phyloP scores from a whole-genome alignment of 1,140 invertebrate genomes.

The Dryas iulia region DNA sequence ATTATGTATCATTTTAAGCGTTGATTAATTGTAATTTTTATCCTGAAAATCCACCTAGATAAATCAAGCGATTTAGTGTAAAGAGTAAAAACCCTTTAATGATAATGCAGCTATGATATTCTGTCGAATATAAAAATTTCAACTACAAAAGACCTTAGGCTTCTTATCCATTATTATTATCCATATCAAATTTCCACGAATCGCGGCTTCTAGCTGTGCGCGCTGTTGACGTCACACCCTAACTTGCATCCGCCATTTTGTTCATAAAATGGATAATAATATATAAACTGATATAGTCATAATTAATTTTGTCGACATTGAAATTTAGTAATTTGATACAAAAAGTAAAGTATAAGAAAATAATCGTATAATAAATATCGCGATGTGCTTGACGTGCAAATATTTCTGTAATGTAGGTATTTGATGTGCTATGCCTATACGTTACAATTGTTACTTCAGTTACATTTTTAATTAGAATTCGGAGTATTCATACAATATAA shows the following conservation, averaged over 20 bases:
- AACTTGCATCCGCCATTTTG: conserved; percentile 62
- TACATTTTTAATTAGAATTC: not conserved
- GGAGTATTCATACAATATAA: not conserved
- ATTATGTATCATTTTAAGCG: no score
- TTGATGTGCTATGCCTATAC: not conserved
- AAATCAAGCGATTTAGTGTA: no score
- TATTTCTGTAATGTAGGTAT: not conserved
- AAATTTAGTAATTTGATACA: not conserved
- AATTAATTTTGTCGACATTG: not conserved
- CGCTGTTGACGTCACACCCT: conserved; percentile 42
- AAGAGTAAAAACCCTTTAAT: no score
- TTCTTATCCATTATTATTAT: not conserved
- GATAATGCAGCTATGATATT: not conserved
- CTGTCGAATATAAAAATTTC: not conserved
- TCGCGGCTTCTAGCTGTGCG: conserved; percentile 21
- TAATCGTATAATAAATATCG: not conserved
- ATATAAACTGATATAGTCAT: not conserved
- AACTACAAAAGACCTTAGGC: not conserved
- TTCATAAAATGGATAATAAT: conserved; percentile 46
- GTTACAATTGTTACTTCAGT: not conserved
- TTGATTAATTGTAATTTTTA: no score
- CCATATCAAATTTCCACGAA: conserved; percentile 48
- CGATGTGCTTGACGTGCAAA: not conserved
- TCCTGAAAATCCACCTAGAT: no score
- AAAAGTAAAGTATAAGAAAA: not conserved